Conservation (phyloP, 1,140 invertebrate genomes). For the Lordiphosa collinella region DNA sequence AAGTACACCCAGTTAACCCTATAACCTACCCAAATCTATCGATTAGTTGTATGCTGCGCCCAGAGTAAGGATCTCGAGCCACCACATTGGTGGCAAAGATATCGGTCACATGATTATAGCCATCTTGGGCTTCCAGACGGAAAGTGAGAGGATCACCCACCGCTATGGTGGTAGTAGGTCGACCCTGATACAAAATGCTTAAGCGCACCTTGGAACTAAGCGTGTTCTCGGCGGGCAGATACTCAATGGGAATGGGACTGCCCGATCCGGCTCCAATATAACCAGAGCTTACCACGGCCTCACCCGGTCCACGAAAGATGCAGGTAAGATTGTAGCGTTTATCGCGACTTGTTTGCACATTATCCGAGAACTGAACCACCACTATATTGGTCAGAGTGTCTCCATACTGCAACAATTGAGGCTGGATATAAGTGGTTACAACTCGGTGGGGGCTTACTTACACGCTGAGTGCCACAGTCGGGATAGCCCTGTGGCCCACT, state of each 20-base stretch:
- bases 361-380: slow-evolving; percentile 95
- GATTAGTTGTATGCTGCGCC: slow-evolving; percentile 92
- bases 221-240: slow-evolving; percentile 93
- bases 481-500: slow-evolving; percentile 93
- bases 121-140: slow-evolving; percentile 92
- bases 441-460: slow-evolving; percentile 69
- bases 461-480: slow-evolving; percentile 92
- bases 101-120: slow-evolving; percentile 92
- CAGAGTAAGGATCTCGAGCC: slow-evolving; percentile 95
- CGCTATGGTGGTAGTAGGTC: slow-evolving; percentile 94
- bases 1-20: slow-evolving; percentile 13
- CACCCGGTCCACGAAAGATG: slow-evolving; percentile 92
- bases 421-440: background rate
- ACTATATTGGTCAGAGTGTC: slow-evolving; percentile 96
- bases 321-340: slow-evolving; percentile 96
- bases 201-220: slow-evolving; percentile 92
- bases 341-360: slow-evolving; percentile 93
- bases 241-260: slow-evolving; percentile 94
- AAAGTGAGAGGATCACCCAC: slow-evolving; percentile 96
- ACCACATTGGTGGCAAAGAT: slow-evolving; percentile 96
- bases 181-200: slow-evolving; percentile 91
- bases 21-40: slow-evolving; percentile 87
- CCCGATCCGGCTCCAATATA: slow-evolving; percentile 95
- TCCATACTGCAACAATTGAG: slow-evolving; percentile 84
- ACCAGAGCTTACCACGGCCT: slow-evolving; percentile 94